phyloP scores from a whole-genome alignment of 2,797 vertebrate genomes.

The Chelon labrosus region DNA sequence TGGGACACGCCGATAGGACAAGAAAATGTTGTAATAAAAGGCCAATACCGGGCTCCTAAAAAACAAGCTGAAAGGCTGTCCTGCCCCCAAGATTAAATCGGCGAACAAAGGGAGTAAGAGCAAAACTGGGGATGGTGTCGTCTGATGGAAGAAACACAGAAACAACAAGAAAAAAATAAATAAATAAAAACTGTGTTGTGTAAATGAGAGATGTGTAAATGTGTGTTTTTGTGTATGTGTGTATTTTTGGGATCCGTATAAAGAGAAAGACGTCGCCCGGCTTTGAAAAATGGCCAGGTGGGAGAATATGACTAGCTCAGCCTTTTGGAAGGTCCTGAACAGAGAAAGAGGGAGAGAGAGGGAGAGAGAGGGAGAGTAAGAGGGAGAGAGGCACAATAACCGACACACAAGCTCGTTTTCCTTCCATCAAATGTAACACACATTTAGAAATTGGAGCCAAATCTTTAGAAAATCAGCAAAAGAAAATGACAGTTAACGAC shows the following conservation, averaged over 20 bases:
- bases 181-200: slow-evolving; percentile 9
- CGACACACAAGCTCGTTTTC: not conserved
- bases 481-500: too few species aligned
- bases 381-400: slow-evolving; percentile 24
- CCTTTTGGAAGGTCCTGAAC: slow-evolving; percentile 73
- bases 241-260: slow-evolving; percentile 62
- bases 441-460: not conserved
- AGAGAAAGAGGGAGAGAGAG: slow-evolving; percentile 15
- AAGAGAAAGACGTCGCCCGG: slow-evolving; percentile 64
- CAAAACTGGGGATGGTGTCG: not conserved
- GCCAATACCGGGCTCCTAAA: slow-evolving; percentile 7
- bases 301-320: slow-evolving; percentile 80
- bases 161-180: not conserved
- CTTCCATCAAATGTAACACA: not conserved
- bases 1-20: not conserved
- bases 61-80: not conserved
- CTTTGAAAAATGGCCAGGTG: slow-evolving; percentile 84
- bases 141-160: not conserved
- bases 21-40: slow-evolving; percentile 11
- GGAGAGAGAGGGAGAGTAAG: slow-evolving; percentile 32
- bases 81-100: not conserved
- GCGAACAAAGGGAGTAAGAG: slow-evolving; percentile 12
- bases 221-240: slow-evolving; percentile 20
- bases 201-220: slow-evolving; percentile 1
- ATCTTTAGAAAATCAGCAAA: too few species aligned